Evolutionary conservation across 2,113 vertebrate genomes (phyloP), one percentile per base, ranked within the genome.

Genomic region (Sardina pilchardus): DNA sequence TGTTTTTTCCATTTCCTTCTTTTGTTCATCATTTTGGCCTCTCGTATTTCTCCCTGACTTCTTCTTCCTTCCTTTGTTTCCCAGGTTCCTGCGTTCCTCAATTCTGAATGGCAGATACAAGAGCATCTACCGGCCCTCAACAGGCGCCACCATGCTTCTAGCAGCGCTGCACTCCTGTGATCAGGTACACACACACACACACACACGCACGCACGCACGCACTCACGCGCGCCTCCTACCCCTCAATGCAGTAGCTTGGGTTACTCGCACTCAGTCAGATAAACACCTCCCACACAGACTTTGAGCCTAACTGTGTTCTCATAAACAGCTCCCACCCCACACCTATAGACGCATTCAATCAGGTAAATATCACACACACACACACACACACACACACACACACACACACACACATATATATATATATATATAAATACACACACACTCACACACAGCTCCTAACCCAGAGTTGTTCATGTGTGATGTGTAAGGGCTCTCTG

Each of bases 81-180:
- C 39, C 67, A 97, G 96, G 82, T 96, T 96, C 83, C 93, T 97
- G 3, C 89, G 84, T 21, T 92, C 95, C 0, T 1, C n/a, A 0
- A 24, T 87, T 56, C 82, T 96, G 83, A 92, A 90, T 3, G 91
- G 90, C 26, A 87, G 0, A 14, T 84, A 71, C 0, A 90, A 84
- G 81, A 4, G 89, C 86, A 89, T 96, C 1, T 97, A 96, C 89
- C 94, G 96, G 0, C 94, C 96, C 0, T 94, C 95, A 0, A 96
- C 96, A 0, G 96, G 96, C 0, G 96, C 94, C 0, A 89, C 93
- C 8, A 96, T 96, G 95, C 91, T 97, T n/a, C 30, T 97, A 88
- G 94, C 95, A 0, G 96, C 96, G 0, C 75, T 97, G 81, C 96
- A 96, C 91, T 91, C 92, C 3, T 97, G 96, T 7, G 96, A 96